Evolutionary conservation across 2,888 invertebrate species (phyloP).

Genomic region (Ellobium chinense): DNA sequence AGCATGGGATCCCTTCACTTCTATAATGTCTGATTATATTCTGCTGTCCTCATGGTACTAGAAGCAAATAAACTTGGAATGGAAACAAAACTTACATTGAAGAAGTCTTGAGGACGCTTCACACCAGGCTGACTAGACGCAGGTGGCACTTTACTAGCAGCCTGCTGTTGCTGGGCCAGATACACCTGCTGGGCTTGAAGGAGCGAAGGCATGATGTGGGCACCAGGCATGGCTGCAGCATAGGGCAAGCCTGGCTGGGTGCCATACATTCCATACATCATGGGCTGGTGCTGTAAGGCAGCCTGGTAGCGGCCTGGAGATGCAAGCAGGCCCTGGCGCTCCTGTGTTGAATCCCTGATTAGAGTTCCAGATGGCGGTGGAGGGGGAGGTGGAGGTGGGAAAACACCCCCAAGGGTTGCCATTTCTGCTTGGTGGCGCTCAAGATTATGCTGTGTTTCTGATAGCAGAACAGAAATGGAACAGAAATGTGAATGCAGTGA

Average conservation of each 20-base stretch:
- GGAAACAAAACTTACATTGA: constrained; percentile 30
- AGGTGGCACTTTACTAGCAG: background rate
- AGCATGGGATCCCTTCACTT: too few species aligned
- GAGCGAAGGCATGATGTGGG: constrained; percentile 12
- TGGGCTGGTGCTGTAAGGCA: background rate
- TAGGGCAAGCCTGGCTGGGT: background rate
- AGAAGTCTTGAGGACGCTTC: constrained; percentile 41
- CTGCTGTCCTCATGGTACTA: too few species aligned
- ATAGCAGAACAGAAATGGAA: too few species aligned
- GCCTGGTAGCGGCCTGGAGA: constrained; percentile 24
- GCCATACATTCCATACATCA: constrained; percentile 41
- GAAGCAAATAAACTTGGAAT: background rate
- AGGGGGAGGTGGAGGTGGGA: constrained; percentile 36
- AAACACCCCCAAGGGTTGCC: constrained; percentile 39
- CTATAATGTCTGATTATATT: too few species aligned
- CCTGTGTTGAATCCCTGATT: constrained; percentile 16
- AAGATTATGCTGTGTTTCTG: constrained; percentile 50
- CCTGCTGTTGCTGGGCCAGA: constrained; percentile 23
- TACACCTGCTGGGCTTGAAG: constrained; percentile 33
- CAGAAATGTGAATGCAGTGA: too few species aligned
- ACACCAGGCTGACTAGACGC: background rate
- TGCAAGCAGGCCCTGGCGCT: constrained; percentile 18
- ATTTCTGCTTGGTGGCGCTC: constrained; percentile 48
- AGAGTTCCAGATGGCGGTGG: constrained; percentile 9
- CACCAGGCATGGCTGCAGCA: constrained; percentile 13